A percentile compares a stretch with the other conserved stretches of the same genome.
Conservation (phyloP, 2,113 vertebrate species). For the Pomatorhinus ruficollis region DNA sequence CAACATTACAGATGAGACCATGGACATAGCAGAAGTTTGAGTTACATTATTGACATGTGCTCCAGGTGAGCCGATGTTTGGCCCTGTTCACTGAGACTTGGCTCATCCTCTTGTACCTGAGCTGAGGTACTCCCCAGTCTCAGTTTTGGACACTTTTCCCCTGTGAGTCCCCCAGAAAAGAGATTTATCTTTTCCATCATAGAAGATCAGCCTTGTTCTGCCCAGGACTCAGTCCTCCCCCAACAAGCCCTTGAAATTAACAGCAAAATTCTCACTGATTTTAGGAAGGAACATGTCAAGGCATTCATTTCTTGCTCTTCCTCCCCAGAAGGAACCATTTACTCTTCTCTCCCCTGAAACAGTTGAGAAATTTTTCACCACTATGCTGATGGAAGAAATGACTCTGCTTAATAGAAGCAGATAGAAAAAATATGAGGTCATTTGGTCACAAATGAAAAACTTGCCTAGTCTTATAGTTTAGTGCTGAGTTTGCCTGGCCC, state of each 20-base stretch:
- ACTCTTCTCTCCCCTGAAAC: neutral
- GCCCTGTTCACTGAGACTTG: neutral
- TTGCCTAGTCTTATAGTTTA: slow-evolving; percentile 39
- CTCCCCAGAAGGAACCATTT: neutral
- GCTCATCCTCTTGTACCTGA: neutral
- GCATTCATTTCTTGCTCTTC: neutral
- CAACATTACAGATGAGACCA: neutral
- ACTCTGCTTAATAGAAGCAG: slow-evolving; percentile 55
- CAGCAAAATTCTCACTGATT: neutral
- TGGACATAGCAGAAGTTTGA: neutral
- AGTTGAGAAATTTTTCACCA: slow-evolving; percentile 29
- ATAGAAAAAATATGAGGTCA: slow-evolving; percentile 66
- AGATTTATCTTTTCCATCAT: neutral
- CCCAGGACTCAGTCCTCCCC: neutral
- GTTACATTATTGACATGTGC: neutral
- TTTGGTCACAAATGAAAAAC: slow-evolving; percentile 65
- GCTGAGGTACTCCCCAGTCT: neutral
- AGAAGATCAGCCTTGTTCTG: neutral
- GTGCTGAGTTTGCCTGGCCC: slow-evolving; percentile 25
- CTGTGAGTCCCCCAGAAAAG: neutral
- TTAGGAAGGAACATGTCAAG: neutral
- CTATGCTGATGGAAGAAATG: neutral
- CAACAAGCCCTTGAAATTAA: neutral
- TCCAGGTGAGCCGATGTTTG: neutral
- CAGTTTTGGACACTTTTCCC: neutral